Evolutionary conservation across 37 sponge, comb jelly and placozoan species (phyloP).

Genomic region (Tethya wilhelma): DNA sequence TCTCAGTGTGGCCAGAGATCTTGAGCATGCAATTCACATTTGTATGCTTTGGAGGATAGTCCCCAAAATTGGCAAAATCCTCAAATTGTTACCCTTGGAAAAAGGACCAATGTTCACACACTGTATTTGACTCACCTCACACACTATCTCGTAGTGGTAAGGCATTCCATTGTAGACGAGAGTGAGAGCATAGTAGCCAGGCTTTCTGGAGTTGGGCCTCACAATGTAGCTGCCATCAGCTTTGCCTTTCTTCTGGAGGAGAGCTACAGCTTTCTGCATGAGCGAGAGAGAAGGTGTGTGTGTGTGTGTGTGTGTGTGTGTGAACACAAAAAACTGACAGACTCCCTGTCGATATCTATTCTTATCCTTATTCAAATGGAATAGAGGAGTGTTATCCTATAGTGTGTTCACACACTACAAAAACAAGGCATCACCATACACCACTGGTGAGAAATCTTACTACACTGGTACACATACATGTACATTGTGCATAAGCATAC

Average conservation of each 20-base stretch:
- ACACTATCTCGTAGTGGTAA: conserved; percentile 90
- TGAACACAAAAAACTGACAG: no score
- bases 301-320: not conserved
- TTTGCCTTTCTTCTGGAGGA: conserved; percentile 39
- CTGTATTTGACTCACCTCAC: conserved; percentile 49
- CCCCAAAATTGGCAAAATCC: not conserved
- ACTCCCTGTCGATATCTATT: no score
- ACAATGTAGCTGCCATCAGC: conserved; percentile 74
- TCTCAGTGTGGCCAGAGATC: no score
- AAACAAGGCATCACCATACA: no score
- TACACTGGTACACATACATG: no score
- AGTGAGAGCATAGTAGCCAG: conserved; percentile 86
- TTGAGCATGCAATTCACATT: no score
- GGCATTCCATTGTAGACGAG: conserved; percentile 70
- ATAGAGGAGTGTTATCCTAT: no score
- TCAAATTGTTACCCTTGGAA: not conserved
- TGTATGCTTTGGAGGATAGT: not conserved
- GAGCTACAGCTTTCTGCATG: conserved; percentile 62
- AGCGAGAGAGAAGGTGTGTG: no score
- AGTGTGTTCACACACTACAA: no score
- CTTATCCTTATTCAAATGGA: no score
- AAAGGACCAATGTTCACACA: not conserved
- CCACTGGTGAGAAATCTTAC: no score
- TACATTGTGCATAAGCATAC: no score
- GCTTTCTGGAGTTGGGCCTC: conserved; percentile 64